Evolutionary conservation across 2,888 invertebrate species (phyloP).

Genomic region (Dendrolimus pini): DNA sequence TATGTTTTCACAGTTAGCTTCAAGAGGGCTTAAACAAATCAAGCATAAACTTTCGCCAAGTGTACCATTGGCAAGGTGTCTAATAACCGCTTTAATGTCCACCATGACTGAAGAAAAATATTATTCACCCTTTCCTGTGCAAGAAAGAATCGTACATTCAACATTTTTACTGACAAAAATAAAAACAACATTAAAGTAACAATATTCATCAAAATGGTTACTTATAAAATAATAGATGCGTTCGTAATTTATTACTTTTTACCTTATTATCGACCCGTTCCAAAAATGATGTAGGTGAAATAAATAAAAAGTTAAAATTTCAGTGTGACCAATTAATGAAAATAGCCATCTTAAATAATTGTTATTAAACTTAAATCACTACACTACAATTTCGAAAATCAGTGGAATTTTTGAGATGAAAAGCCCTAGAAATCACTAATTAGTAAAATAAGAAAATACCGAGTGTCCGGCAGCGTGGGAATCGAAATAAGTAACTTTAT

Average conservation of each 20-base stretch:
- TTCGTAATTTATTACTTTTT: background rate
- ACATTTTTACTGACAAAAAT: background rate
- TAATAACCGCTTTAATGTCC: conserved; percentile 44
- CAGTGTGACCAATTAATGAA: conserved; percentile 11
- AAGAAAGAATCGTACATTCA: background rate
- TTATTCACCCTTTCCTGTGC: conserved; percentile 3
- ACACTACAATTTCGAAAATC: no score
- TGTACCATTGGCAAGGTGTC: conserved; percentile 51
- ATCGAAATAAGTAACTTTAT: no score
- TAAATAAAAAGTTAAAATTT: conserved; percentile 7
- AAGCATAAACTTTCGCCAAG: conserved; percentile 47
- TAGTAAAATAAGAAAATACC: no score
- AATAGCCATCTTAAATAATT: background rate
- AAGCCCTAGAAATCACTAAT: no score
- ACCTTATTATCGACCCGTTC: conserved; percentile 1
- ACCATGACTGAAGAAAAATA: conserved; percentile 31
- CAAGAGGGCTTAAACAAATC: conserved; percentile 45
- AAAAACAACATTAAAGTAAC: background rate
- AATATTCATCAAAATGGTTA: background rate
- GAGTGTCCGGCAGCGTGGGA: no score
- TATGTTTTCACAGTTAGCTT: conserved; percentile 41
- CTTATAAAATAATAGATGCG: conserved; percentile 1
- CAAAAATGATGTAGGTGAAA: conserved; percentile 7
- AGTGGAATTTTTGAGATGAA: no score
- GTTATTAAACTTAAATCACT: no score